Conservation (phyloP, 2,797 vertebrate species). For the Stomatorhinus walkeri region DNA sequence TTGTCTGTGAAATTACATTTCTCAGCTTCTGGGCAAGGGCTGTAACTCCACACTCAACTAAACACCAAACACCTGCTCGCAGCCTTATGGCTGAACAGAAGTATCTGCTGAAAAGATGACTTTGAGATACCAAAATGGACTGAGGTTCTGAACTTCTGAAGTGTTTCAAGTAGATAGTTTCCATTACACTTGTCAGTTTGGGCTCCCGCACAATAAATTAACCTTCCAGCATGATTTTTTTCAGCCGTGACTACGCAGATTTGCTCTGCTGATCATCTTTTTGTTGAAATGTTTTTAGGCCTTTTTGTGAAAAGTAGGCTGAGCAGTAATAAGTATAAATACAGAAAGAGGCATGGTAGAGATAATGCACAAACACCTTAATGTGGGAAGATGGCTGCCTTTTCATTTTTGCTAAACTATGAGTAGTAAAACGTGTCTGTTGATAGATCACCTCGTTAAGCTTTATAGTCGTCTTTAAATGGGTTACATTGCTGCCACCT, state of each 20-base stretch:
- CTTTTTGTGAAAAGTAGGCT: neutral
- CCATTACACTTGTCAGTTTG: neutral
- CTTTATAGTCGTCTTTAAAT: neutral
- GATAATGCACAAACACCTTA: neutral
- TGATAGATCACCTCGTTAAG: neutral
- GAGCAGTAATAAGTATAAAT: neutral
- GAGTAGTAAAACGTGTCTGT: neutral
- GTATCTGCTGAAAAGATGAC: neutral
- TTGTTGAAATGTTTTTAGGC: neutral
- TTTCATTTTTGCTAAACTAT: neutral
- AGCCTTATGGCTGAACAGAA: neutral
- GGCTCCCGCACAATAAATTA: neutral
- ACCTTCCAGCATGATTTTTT: neutral
- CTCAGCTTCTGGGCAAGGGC: slow-evolving; percentile 26
- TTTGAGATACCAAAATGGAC: neutral
- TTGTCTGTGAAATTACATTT: slow-evolving; percentile 34
- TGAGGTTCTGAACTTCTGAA: neutral
- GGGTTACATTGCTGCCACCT: slow-evolving; percentile 12
- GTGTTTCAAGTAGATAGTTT: neutral
- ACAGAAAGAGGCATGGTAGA: neutral
- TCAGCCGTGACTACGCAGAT: neutral
- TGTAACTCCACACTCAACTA: neutral
- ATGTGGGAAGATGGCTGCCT: neutral
- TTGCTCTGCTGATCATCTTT: neutral
- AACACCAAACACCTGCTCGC: neutral